These are phyloP conservation scores for Cataglyphis albicans DNA, from an alignment of 2,888 invertebrate species.

Conservation along the genomic window DNA sequence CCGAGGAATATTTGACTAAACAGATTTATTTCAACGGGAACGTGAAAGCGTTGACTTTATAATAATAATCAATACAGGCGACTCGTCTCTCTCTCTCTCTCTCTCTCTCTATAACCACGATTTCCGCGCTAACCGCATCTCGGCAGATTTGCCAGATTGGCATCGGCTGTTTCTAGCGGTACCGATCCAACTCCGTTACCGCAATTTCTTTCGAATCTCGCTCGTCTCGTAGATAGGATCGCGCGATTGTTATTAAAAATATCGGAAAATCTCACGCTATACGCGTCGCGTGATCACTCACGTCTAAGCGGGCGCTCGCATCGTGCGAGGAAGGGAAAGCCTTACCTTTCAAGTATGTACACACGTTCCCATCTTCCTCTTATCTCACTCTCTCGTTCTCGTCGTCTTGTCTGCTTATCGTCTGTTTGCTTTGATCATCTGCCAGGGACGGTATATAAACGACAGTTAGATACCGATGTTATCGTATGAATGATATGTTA, in stretches of 20 bases:
- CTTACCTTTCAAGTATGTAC: constrained; percentile 33
- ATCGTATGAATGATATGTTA: neutral
- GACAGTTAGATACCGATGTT: constrained; percentile 20
- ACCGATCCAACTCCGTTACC: constrained; percentile 78
- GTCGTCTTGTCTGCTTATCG: constrained; percentile 55
- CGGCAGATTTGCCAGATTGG: constrained; percentile 73
- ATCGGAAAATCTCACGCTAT: constrained; percentile 71
- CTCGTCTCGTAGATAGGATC: constrained; percentile 68
- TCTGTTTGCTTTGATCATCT: constrained; percentile 51
- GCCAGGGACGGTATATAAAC: constrained; percentile 27
- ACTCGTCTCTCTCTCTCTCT: constrained; percentile 26
- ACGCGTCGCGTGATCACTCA: constrained; percentile 39
- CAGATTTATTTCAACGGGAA: constrained; percentile 42
- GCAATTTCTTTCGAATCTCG: constrained; percentile 74
- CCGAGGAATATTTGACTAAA: constrained; percentile 10
- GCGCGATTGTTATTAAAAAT: constrained; percentile 79
- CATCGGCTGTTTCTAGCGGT: constrained; percentile 78
- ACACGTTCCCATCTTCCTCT: constrained; percentile 32
- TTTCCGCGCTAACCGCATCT: constrained; percentile 64
- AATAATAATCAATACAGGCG: constrained; percentile 44
- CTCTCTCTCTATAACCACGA: constrained; percentile 49
- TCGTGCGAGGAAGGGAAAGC: neutral
- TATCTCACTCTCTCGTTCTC: constrained; percentile 21
- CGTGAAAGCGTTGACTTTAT: constrained; percentile 43
- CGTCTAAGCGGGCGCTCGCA: neutral